Evolutionary conservation across 2,797 vertebrate species (phyloP).

Genomic region (Etheostoma nigrum): DNA sequence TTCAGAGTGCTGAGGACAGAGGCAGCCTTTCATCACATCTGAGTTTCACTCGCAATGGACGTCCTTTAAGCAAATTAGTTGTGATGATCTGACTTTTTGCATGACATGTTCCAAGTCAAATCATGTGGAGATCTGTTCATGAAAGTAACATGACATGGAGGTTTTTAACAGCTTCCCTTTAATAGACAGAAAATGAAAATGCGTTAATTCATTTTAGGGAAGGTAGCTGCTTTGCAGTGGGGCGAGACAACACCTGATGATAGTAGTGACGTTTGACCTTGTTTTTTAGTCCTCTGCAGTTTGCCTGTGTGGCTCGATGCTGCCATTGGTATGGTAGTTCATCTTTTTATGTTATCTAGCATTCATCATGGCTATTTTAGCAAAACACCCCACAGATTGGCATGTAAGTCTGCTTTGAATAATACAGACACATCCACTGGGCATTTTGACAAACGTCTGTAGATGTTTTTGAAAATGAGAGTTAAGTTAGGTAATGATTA

Average conservation of each 20-base stretch:
- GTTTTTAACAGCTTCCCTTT: not conserved
- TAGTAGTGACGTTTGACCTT: slow-evolving; percentile 1
- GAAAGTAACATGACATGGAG: not conserved
- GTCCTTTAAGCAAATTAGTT: slow-evolving; percentile 67
- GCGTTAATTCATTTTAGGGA: not conserved
- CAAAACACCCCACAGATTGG: not conserved
- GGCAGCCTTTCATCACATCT: slow-evolving; percentile 18
- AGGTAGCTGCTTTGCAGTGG: not conserved
- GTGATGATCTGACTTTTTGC: slow-evolving; percentile 48
- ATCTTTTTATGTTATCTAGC: not conserved
- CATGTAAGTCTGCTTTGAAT: not conserved
- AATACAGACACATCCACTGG: not conserved
- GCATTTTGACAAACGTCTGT: not conserved
- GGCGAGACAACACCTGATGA: not conserved
- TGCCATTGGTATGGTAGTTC: not conserved
- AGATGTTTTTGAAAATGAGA: slow-evolving; percentile 3
- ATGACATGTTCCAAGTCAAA: slow-evolving; percentile 21
- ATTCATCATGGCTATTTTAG: not conserved
- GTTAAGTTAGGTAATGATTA: slow-evolving; percentile 9
- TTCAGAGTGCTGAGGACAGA: slow-evolving; percentile 32
- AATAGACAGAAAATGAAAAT: not conserved
- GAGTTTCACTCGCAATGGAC: slow-evolving; percentile 32
- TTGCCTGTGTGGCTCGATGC: slow-evolving; percentile 2
- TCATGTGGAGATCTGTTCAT: not conserved
- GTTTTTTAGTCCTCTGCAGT: slow-evolving; percentile 18